Base-by-base conservation (phyloP, 2,888 invertebrate genomes). In the Calliopum simillimum region DNA sequence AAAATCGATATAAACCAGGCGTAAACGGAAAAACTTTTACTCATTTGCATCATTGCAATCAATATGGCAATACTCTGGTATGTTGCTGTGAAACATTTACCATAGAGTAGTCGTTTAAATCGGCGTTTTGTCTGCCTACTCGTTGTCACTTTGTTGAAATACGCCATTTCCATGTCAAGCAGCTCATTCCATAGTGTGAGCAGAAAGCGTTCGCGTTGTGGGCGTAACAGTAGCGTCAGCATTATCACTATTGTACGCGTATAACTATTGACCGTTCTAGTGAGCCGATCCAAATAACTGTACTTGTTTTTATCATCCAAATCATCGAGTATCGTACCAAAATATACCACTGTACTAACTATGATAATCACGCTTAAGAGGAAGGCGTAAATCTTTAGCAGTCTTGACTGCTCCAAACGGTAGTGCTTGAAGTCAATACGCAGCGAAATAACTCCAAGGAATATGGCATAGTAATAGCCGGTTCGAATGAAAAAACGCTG, bases 401-500 rank as follows among this genome's bases (percentile, higher is more conserved):
- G 44, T 6, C 4, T 19, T 8, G 61, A 44, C 23, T 19, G 21
- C 13, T 44, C 21, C 21, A 61, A 12, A 5, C 44, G 43, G 13
- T 1, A 13, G 3, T 11, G 12, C n/a, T 61, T 44, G 16, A 44
- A 44, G 21, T 61, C 61, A 21, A 21, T 44, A 4, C 44, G 21
- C 1, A 19, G 3, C 3, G 61, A 61, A 5, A 44, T 12, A 13
- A 43, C 14, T 14, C 61, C 61, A 19, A 61, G n/a, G 0, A 44
- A 43, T 1, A 61, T 44, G 46, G 46, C 16, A 14, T 61, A 61
- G 44, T 61, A 61, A 44, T 61, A 61, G 3, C 16, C 21, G 11
- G 2, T 3, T 19, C 4, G 46, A 3, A 61, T 13, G 12, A 19
- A 13, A 12, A 61, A 4, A 13, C 44, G 43, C 13, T 44, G 43